phyloP scores from a whole-genome alignment of 2,888 invertebrate genomes.

The Lepidocyrtoides sp. region DNA sequence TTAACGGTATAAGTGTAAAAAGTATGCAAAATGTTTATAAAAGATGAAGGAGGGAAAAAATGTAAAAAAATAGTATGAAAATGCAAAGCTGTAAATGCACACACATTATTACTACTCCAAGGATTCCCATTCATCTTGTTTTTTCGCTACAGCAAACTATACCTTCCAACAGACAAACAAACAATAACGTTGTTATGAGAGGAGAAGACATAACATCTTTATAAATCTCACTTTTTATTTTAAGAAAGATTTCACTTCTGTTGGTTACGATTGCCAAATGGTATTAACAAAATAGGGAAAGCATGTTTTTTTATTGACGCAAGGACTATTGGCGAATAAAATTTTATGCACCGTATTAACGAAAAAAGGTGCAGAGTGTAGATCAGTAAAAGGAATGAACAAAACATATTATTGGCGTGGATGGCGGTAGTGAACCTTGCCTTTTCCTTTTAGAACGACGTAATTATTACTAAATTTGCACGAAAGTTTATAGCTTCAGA shows the following conservation, averaged over 20 bases:
- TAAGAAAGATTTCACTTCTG: not conserved
- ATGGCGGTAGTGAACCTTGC: too few relatives aligned
- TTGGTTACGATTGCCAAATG: not conserved
- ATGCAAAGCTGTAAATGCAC: constrained; percentile 32
- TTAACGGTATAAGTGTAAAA: constrained; percentile 29
- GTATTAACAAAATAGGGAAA: not conserved
- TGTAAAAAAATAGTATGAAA: not conserved
- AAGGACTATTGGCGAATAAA: not conserved
- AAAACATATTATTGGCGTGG: too few relatives aligned
- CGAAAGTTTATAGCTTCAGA: not conserved
- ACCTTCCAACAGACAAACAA: constrained; percentile 1
- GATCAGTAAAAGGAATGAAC: too few relatives aligned
- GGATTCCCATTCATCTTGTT: not conserved
- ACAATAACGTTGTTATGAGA: constrained; percentile 29
- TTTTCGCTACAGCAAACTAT: not conserved
- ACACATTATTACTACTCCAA: constrained; percentile 9
- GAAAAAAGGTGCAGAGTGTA: not conserved
- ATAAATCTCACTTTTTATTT: not conserved
- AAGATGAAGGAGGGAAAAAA: not conserved
- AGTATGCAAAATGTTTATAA: constrained; percentile 24
- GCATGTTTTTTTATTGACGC: not conserved
- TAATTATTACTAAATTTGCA: constrained; percentile 3
- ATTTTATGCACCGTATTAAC: not conserved
- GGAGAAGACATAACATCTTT: not conserved
- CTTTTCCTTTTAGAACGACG: constrained; percentile 7